Base-by-base conservation (phyloP, 1,140 invertebrate genomes). In the Wasmannia auropunctata region DNA sequence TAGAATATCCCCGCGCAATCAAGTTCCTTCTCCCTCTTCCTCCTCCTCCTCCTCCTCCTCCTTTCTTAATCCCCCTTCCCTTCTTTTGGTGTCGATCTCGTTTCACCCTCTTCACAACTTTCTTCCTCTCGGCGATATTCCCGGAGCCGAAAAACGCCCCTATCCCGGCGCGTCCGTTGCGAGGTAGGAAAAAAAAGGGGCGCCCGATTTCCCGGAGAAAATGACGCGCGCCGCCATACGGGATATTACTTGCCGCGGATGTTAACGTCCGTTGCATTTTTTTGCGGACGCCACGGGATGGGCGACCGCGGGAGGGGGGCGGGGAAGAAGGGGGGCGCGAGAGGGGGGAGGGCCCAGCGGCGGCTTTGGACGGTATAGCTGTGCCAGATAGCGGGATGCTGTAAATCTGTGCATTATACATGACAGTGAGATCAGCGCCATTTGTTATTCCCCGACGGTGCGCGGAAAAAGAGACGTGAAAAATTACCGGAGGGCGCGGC, bases 391-490 rank as follows among this genome's bases (percentile, higher is more conserved):
- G 88, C 84, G 84, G 91, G 84, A 90, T 83, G 90, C 87, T 92
- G 90, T 92, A 92, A 92, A 92, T 92, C 91, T 86, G 91, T 91
- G 88, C 91, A 91, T 91, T 91, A 91, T 91, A 86, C 87, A 91
- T 69, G 89, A 90, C 88, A 90, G 75, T 84, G 88, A 86, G 89
- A 90, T 90, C 89, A 89, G 80, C 86, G 89, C 88, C 89, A 90
- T 90, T 90, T 87, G 88, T 90, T 90, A 90, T 90, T 83, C 81
- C 77, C 77, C 3, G 46, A 63, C 37, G 54, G 60, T 51, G 60
- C 43, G 81, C 22, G 40, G 74, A 70, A 87, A 89, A 56, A 62
- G 86, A 87, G 86, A 90, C 75, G 81, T 90, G 88, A 90, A 90
- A 90, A 90, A 90, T 90, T 90, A 90, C 88, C 51, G 79, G 37